Conservation (phyloP, 2,113 vertebrate genomes). For the Tiliqua scincoides region DNA sequence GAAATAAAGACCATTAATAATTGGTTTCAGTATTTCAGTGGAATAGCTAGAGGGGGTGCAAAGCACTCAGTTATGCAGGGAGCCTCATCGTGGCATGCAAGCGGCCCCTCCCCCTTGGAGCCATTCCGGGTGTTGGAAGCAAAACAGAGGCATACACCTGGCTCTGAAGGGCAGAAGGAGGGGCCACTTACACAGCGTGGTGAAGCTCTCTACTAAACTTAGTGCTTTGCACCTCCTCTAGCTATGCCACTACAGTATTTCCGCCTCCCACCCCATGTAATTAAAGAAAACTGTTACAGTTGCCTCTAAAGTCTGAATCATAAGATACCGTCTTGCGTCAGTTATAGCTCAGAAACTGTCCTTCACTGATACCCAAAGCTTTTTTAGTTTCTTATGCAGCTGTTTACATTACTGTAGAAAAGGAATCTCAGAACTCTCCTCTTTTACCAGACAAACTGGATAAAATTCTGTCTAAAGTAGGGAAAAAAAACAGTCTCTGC, state of each 20-base stretch:
- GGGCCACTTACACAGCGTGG: no score
- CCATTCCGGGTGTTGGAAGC: no score
- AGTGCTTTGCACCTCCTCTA: no score
- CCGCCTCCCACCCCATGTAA: fast-evolving
- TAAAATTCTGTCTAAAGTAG: neutral
- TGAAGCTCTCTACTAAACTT: no score
- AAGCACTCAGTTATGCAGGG: no score
- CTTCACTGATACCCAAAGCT: neutral
- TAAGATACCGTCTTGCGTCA: neutral
- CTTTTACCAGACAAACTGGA: neutral
- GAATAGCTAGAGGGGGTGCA: no score
- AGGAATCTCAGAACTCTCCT: neutral
- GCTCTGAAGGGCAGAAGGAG: no score
- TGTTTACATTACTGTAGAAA: neutral
- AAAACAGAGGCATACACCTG: no score
- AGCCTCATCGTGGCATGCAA: no score
- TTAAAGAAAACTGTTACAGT: neutral
- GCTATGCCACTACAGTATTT: no score
- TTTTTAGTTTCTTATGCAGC: neutral
- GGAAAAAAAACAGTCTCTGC: no score
- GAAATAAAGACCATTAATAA: fast-evolving
- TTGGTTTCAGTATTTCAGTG: neutral
- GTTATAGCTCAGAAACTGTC: neutral
- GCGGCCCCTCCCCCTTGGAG: no score
- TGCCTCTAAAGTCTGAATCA: neutral